A percentile compares a stretch with the other conserved stretches of the same genome.
These are phyloP conservation scores for Elaphurus davidianus DNA, from an alignment of 2,113 vertebrate genomes.

Conservation along the genomic window DNA sequence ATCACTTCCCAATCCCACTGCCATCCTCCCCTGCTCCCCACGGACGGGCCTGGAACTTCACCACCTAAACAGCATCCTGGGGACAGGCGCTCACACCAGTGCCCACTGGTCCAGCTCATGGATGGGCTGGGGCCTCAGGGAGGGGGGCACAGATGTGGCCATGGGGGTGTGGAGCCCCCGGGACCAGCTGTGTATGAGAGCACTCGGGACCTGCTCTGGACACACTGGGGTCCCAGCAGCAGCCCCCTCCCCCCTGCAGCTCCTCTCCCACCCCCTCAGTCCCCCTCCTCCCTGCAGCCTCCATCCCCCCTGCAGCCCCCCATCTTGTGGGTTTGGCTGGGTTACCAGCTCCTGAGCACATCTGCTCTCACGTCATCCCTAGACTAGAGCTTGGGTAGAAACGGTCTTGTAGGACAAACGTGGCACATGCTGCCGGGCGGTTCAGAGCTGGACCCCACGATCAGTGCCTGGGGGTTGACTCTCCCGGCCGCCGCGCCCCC, in stretches of 20 bases:
- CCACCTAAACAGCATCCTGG: background rate
- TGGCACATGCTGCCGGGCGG: rapidly evolving
- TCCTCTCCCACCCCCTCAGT: background rate
- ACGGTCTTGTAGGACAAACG: rapidly evolving
- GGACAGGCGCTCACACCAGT: background rate
- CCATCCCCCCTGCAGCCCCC: background rate
- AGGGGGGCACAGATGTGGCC: background rate
- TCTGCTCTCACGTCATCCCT: background rate
- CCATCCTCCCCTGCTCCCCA: background rate
- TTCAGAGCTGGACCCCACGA: background rate
- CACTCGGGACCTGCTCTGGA: background rate
- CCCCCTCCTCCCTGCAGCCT: background rate
- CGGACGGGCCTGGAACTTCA: rapidly evolving
- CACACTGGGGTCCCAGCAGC: background rate
- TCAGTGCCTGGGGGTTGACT: background rate
- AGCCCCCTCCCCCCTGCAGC: background rate
- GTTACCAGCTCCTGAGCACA: background rate
- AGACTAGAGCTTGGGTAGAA: background rate
- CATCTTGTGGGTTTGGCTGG: rapidly evolving
- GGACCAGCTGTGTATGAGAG: background rate
- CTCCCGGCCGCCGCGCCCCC: background rate
- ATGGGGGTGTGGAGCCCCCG: background rate
- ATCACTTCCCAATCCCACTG: rapidly evolving
- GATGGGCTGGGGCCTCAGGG: background rate
- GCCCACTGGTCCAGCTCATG: background rate